A percentile compares a stretch with the other conserved stretches of the same genome.
Evolutionary conservation across 2,888 invertebrate species (phyloP).

Genomic region (Drosophila greeni): DNA sequence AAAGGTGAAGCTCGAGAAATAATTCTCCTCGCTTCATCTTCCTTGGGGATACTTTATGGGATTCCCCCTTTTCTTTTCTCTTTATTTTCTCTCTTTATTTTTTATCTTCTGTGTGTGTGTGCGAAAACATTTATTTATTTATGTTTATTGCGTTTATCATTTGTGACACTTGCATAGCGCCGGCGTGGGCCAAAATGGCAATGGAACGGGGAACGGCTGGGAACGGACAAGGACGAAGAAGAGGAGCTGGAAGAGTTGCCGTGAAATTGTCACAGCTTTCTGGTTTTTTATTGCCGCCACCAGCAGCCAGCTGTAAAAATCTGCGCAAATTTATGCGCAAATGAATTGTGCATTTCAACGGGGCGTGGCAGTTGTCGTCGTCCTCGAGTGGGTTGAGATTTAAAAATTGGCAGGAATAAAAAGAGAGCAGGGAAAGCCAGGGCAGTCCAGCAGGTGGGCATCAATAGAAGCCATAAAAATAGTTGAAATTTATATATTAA

Average conservation of each 20-base stretch:
- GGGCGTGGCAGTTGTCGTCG: constrained; percentile 15
- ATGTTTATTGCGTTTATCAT: constrained; percentile 74
- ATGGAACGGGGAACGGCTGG: constrained; percentile 40
- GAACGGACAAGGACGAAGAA: not conserved
- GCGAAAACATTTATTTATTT: constrained; percentile 64
- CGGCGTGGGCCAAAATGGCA: constrained; percentile 42
- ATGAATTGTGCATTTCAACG: constrained; percentile 70
- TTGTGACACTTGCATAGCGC: constrained; percentile 75
- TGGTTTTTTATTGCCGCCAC: constrained; percentile 57
- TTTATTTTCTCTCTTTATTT: not conserved
- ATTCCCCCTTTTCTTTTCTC: constrained; percentile 6
- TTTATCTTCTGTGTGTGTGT: not conserved
- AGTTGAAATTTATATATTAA: too few relatives aligned
- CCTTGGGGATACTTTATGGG: constrained; percentile 33
- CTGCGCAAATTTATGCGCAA: constrained; percentile 70
- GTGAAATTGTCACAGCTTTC: constrained; percentile 71
- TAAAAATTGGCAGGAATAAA: constrained; percentile 1
- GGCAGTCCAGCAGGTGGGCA: constrained; percentile 6
- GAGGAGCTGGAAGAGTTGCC: constrained; percentile 34
- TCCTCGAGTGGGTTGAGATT: constrained; percentile 13
- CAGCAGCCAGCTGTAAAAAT: constrained; percentile 50
- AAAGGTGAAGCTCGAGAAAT: constrained; percentile 5
- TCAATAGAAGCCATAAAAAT: not conserved
- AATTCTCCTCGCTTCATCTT: constrained; percentile 20
- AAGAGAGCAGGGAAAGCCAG: constrained; percentile 3